Conservation (phyloP, 2,113 vertebrate genomes). For the Phrynocephalus versicolor region DNA sequence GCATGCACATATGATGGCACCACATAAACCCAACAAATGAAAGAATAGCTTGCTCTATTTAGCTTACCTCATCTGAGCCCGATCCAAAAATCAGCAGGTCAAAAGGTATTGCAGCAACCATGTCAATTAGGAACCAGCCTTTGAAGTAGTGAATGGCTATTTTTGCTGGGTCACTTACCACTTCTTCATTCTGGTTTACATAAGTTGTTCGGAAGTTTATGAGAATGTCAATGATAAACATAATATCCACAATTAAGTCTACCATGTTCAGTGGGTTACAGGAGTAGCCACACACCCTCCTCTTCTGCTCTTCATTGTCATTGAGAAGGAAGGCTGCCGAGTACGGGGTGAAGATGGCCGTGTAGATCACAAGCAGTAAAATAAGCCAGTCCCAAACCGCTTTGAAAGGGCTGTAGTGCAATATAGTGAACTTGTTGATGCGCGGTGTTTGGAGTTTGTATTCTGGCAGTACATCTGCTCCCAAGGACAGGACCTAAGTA, state of each 20-base stretch:
- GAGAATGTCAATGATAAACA: slow-evolving; percentile 99
- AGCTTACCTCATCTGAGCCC: slow-evolving; percentile 97
- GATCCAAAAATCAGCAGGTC: slow-evolving; percentile 99
- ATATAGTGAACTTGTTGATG: slow-evolving; percentile 97
- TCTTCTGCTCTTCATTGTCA: slow-evolving; percentile 91
- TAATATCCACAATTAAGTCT: slow-evolving; percentile 98
- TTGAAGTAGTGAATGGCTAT: slow-evolving; percentile 99
- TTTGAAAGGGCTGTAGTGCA: slow-evolving; percentile 99
- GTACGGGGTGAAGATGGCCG: slow-evolving; percentile 97
- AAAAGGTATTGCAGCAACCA: slow-evolving; percentile 99
- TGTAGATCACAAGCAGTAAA: slow-evolving; percentile 95
- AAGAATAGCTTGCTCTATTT: background rate
- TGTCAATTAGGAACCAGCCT: slow-evolving; percentile 99
- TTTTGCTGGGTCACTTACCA: slow-evolving; percentile 96
- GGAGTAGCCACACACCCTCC: slow-evolving; percentile 94
- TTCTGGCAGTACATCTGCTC: slow-evolving; percentile 96
- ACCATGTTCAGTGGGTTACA: slow-evolving; percentile 97
- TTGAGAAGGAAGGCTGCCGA: slow-evolving; percentile 98
- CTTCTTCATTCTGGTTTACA: slow-evolving; percentile 97
- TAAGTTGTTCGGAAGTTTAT: slow-evolving; percentile 99
- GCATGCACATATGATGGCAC: slow-evolving; percentile 10
- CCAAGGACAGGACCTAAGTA: slow-evolving; percentile 91
- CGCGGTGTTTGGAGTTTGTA: slow-evolving; percentile 98
- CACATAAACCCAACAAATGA: background rate
- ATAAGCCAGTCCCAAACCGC: slow-evolving; percentile 99